Percentiles rank a stretch among this genome's conserved stretches.
Evolutionary conservation across 2,888 invertebrate genomes (phyloP).

Genomic region (Hirtodrosophila confusa): DNA sequence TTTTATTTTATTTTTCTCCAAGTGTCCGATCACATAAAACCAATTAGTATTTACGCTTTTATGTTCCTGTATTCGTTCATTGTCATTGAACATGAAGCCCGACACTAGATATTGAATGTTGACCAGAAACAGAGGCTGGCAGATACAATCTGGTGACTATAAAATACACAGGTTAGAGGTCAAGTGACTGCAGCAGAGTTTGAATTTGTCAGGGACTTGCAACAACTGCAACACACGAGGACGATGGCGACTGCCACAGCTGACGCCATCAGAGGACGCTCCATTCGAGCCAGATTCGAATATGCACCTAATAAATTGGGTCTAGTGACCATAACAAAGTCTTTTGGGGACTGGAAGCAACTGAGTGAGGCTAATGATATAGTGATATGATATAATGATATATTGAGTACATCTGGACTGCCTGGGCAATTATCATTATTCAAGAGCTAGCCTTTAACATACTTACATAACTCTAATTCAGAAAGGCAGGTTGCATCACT

Average conservation of each 20-base stretch:
- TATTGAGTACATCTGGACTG: too few relatives aligned
- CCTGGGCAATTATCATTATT: too few relatives aligned
- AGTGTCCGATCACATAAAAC: constrained; percentile 3
- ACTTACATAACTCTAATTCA: too few relatives aligned
- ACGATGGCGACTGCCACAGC: constrained; percentile 11
- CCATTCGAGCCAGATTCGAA: background rate
- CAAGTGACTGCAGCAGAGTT: constrained; percentile 36
- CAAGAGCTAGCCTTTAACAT: too few relatives aligned
- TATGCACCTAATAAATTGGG: constrained; percentile 27
- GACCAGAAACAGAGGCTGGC: constrained; percentile 8
- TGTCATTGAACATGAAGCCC: constrained; percentile 29
- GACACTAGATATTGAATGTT: constrained; percentile 14
- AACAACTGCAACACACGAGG: constrained; percentile 8
- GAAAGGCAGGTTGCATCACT: too few relatives aligned
- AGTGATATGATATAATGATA: too few relatives aligned
- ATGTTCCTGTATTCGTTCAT: constrained; percentile 33
- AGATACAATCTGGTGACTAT: constrained; percentile 13
- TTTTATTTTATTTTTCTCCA: background rate
- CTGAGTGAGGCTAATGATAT: constrained; percentile 1
- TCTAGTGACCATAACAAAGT: background rate
- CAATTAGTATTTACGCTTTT: constrained; percentile 25
- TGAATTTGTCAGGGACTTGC: constrained; percentile 13
- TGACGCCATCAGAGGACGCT: background rate
- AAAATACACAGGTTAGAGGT: constrained; percentile 51
- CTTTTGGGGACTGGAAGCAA: constrained; percentile 3